Base-by-base conservation (phyloP, 2,113 vertebrate species). In the Nothoprocta perdicaria region DNA sequence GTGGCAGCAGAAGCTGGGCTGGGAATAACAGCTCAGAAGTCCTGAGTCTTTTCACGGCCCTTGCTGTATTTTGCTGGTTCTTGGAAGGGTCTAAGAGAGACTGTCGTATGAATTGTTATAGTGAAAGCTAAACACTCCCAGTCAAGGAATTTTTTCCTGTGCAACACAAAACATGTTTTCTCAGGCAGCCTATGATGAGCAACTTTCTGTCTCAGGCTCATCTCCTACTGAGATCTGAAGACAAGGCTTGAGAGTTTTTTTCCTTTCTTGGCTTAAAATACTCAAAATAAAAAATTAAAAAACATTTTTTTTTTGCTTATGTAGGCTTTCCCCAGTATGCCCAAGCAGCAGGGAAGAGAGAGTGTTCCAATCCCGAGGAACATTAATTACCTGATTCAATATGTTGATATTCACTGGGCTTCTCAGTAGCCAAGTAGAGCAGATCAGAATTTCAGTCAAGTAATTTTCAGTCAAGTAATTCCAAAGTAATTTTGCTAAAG, bases 1-100 rank as follows among this genome's bases (percentile, higher is more conserved):
- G 76, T 41, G 65, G 33, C 52, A 71, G 45, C 38, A 77, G 82
- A 53, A 62, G 65, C 48, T 65, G 22, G 22, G 7, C 60, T 94
- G 80, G 73, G 82, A 86, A 78, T 29, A 88, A 83, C 21, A 60
- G 12, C 62, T 89, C 79, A 89, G 11, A 83, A 92, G 65, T 63
- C 72, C 68, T 3, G 31, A 63, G 46, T 55, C 10, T 75, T 88
- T 92, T 91, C 55, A 71, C 15, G 19, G 23, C 26, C 80, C 41
- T 57, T 77, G 18, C 55, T 57, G 46, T 55, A 15, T 80, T 94
- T 78, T 86, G 22, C 19, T 75, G 31, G 16, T 75, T 74, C 45
- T 85, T 74, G 88, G 60, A 88, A 91, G 22, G 38, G 18, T 26
- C 68, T 77, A 26, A 53, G 17, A 50, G 45, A 78, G 29, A 40